Percentiles rank a stretch among this genome's conserved stretches.
These are phyloP conservation scores for Xestobium rufovillosum DNA, from an alignment of 2,888 invertebrate genomes.

Conservation along the genomic window DNA sequence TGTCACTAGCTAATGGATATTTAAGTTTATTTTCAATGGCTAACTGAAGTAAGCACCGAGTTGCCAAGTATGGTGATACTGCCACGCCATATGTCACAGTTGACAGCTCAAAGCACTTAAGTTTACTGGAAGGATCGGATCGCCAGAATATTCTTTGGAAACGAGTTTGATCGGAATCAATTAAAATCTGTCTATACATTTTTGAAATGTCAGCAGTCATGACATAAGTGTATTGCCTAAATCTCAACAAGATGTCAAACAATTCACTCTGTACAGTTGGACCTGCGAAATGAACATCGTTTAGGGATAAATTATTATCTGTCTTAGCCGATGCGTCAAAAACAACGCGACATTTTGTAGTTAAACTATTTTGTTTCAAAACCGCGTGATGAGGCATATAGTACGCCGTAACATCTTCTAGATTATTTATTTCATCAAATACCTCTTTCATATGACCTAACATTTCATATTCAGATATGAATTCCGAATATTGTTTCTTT, in stretches of 20 bases:
- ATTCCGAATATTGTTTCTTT: conserved; percentile 14
- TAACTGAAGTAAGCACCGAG: too few relatives aligned
- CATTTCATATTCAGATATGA: too few relatives aligned
- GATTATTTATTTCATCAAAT: conserved; percentile 17
- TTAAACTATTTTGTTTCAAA: conserved; percentile 12
- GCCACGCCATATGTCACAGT: conserved; percentile 24
- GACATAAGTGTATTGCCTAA: conserved; percentile 9
- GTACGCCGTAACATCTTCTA: conserved; percentile 10
- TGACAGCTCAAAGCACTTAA: conserved; percentile 18
- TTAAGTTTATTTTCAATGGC: too few relatives aligned
- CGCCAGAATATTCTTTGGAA: conserved; percentile 17
- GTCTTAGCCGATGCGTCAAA: too few relatives aligned
- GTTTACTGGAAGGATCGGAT: neutral
- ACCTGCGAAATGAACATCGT: conserved; percentile 16
- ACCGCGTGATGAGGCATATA: neutral
- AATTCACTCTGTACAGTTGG: conserved; percentile 17
- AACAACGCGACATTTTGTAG: conserved; percentile 19
- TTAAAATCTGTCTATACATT: conserved; percentile 15
- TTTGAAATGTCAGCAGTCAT: too few relatives aligned
- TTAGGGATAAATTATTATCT: conserved; percentile 20
- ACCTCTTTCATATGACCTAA: too few relatives aligned
- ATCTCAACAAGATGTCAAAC: conserved; percentile 13
- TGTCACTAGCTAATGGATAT: too few relatives aligned
- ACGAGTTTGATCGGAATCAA: conserved; percentile 10
- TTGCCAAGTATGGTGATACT: conserved; percentile 20